Base-by-base conservation (phyloP, 2,113 vertebrate species). In the Peromyscus californicus region DNA sequence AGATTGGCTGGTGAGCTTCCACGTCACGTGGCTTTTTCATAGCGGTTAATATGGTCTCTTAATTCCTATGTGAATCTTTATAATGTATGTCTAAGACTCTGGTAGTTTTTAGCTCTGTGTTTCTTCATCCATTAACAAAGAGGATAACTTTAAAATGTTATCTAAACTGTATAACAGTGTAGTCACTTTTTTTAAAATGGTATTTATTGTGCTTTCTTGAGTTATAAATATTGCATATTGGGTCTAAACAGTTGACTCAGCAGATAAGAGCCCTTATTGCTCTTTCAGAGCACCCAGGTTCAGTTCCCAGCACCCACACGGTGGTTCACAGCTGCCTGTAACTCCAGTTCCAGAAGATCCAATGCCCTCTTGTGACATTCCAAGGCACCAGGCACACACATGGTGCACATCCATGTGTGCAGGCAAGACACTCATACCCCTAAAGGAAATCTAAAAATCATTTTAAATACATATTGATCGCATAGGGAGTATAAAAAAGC, bases 141-240 rank as follows among this genome's bases (percentile, higher is more conserved):
- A 74, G 72, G 24, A 75, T 3, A 42, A 92, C 93, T 48, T 94
- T 79, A n/a, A 90, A 96, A 36, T 86, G 76, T 29, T 92, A 39
- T 61, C 31, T 91, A 48, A 13, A 7, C 11, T 8, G 5, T 57
- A 0, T 48, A 76, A 69, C 24, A 67, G 6, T 86, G 7, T 78
- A 63, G 79, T 24, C 21, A 84, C 39, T 4, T 93, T 95, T 85
- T 65, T 21, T 94, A 87, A 96, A 90, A 57, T 75, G 88, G 16
- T 89, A 83, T 85, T 75, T 85, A 36, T 48, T 76, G 15, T 1
- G 7, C 24, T 65, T 84, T 76, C 16, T 84, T 21, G 7, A 21
- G 5, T 75, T 90, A 93, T n/a, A 93, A 89, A 92, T 88, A 67
- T 75, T 48, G 76, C 7, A 10, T 79, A 29, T 4, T 45, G 59